phyloP scores from a whole-genome alignment of 64 coral and sea anemone genomes.

The Anthopleura sola region DNA sequence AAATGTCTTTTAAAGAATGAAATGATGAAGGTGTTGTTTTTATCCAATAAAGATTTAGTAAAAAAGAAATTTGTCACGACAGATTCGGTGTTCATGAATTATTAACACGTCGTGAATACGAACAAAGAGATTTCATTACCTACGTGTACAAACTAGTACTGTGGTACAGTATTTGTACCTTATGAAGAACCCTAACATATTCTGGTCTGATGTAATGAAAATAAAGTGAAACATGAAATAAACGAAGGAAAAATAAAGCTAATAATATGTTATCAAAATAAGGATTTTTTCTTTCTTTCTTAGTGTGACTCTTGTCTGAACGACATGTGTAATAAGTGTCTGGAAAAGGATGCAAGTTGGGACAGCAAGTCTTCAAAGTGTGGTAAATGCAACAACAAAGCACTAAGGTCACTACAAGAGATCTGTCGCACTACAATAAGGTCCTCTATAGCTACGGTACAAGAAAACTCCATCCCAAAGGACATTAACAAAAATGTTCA shows the following conservation, averaged over 20 bases:
- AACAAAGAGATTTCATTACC: not conserved
- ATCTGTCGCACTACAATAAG: constrained; percentile 51
- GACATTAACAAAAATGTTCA: constrained; percentile 56
- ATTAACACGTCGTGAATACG: not conserved
- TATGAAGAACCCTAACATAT: no score
- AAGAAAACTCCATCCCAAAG: constrained; percentile 20
- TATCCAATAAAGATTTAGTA: not conserved
- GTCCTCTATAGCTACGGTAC: constrained; percentile 20
- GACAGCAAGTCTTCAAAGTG: constrained; percentile 17
- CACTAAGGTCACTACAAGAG: constrained; percentile 38
- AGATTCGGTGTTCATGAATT: not conserved
- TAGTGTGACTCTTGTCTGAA: constrained; percentile 43
- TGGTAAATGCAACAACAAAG: constrained; percentile 45
- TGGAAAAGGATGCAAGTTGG: constrained; percentile 24
- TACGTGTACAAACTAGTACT: no score
- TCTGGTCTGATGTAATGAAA: no score
- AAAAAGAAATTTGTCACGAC: not conserved
- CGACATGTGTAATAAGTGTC: constrained; percentile 39
- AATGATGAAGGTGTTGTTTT: not conserved
- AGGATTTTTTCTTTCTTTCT: not conserved
- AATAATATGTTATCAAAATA: not conserved
- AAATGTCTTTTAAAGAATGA: not conserved
- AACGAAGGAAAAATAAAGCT: not conserved
- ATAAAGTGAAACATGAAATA: not conserved
- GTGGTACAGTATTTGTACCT: no score